These are phyloP conservation scores for Rotaria sp. DNA, from an alignment of 2,888 invertebrate species.

Conservation along the genomic window DNA sequence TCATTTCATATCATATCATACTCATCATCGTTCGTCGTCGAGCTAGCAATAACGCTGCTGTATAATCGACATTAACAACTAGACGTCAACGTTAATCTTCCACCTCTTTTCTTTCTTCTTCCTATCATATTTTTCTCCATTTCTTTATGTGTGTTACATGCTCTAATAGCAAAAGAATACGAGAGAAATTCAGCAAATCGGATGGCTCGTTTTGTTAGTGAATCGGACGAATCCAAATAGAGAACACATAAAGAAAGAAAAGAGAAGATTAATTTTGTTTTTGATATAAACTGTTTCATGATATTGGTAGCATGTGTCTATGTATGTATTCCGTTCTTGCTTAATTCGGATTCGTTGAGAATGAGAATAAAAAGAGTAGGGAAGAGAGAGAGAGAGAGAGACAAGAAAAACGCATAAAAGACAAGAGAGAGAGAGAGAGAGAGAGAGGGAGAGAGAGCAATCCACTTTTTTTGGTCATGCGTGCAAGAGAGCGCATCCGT, in stretches of 20 bases:
- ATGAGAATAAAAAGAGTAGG: not conserved
- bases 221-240: not conserved
- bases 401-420: not conserved
- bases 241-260: not conserved
- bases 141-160: not conserved
- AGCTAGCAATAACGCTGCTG: not conserved
- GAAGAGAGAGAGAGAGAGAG: not conserved
- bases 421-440: not conserved
- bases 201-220: not conserved
- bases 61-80: conserved; percentile 17
- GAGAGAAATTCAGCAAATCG: conserved; percentile 11
- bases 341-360: conserved; percentile 24
- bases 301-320: conserved; percentile 14
- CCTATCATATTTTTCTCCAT: not conserved
- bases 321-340: not conserved
- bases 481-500: not conserved
- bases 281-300: conserved; percentile 20
- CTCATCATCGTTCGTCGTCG: conserved; percentile 15
- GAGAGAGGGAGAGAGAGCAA: not conserved
- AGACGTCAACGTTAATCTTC: conserved; percentile 19
- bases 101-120: not conserved
- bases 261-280: conserved; percentile 22
- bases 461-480: conserved; percentile 12
- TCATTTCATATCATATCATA: not conserved
- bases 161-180: conserved; percentile 10